Conservation (phyloP, 2,797 vertebrate genomes). For the Macropus fuliginosus region DNA sequence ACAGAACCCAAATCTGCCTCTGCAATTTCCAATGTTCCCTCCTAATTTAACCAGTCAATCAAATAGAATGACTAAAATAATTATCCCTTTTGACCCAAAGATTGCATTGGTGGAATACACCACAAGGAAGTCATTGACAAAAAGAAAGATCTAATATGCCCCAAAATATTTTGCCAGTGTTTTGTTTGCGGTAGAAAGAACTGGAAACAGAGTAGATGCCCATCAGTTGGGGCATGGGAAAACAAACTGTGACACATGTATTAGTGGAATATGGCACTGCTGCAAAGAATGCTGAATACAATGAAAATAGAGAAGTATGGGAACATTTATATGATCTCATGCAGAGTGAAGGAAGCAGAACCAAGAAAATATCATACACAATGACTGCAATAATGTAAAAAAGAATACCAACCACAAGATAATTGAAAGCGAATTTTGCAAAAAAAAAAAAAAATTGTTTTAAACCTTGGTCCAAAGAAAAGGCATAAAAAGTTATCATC, state of each 20-base stretch:
- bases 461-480: background rate
- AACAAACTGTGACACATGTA: background rate
- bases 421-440: background rate
- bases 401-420: background rate
- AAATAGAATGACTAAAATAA: background rate
- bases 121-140: background rate
- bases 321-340: background rate
- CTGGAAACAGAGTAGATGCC: background rate
- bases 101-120: background rate
- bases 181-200: background rate
- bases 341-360: background rate
- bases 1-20: background rate
- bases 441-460: background rate
- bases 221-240: background rate
- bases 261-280: background rate
- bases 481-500: background rate
- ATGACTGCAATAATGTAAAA: background rate
- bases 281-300: background rate
- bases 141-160: background rate
- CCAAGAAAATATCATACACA: background rate
- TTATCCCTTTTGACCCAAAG: background rate
- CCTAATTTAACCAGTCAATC: background rate
- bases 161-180: background rate
- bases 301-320: background rate
- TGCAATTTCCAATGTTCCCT: background rate